Percentiles rank a stretch among this genome's conserved stretches.
Evolutionary conservation across 2,797 vertebrate species (phyloP).

Genomic region (Apogon talboti): DNA sequence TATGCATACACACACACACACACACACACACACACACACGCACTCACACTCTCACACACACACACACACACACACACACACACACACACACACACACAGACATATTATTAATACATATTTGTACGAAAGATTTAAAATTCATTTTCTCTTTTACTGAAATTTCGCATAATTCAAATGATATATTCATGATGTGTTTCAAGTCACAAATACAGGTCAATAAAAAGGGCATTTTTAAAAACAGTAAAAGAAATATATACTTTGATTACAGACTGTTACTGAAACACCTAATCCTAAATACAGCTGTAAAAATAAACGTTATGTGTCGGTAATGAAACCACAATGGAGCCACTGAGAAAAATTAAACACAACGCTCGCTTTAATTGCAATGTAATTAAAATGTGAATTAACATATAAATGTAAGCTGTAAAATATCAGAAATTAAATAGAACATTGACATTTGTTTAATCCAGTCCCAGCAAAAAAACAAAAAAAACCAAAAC

Average conservation of each 20-base stretch:
- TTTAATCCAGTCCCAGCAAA: background rate
- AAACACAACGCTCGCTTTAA: slow-evolving; percentile 1
- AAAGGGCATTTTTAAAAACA: no score
- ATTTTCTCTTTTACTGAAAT: no score
- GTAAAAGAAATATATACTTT: no score
- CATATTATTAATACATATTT: no score
- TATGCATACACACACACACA: background rate
- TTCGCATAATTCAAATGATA: no score
- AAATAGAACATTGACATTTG: no score
- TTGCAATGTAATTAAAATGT: background rate
- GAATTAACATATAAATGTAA: background rate
- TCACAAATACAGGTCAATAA: no score
- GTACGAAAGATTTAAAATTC: no score
- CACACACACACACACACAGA: background rate
- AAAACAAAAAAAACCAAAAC: background rate
- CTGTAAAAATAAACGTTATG: no score
- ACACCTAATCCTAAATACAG: no score
- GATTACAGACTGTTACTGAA: no score
- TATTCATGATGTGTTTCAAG: no score
- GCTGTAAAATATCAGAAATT: background rate
- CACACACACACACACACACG: background rate
- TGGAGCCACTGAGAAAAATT: background rate
- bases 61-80: background rate
- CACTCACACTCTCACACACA: background rate
- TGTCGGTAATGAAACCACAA: background rate